Conservation (phyloP, 2,797 vertebrate genomes). For the Sebastes itinus region DNA sequence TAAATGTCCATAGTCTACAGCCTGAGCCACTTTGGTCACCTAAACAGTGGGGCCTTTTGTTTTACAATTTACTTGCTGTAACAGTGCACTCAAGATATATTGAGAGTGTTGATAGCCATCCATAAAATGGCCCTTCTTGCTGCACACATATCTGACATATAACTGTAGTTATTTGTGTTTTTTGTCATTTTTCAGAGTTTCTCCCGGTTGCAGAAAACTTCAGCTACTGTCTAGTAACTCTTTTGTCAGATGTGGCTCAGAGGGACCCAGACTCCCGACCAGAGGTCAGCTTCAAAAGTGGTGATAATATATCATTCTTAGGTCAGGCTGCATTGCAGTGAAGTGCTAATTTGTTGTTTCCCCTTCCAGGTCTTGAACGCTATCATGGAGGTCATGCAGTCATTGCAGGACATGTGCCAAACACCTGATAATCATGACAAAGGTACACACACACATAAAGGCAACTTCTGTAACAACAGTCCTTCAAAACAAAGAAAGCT, state of each 20-base stretch:
- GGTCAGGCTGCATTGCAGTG: background rate
- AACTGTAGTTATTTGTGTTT: background rate
- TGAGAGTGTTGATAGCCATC: background rate
- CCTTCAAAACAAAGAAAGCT: background rate
- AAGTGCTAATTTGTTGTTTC: constrained; percentile 8
- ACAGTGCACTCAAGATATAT: background rate
- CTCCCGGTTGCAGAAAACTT: constrained; percentile 96
- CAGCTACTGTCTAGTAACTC: constrained; percentile 94
- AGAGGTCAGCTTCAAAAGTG: constrained; percentile 81
- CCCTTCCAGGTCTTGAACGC: constrained; percentile 88
- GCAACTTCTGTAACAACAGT: background rate
- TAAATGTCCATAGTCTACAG: no score
- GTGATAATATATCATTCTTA: background rate
- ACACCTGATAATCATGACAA: constrained; percentile 92
- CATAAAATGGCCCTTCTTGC: background rate
- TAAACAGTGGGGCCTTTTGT: background rate
- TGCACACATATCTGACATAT: background rate
- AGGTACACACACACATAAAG: constrained; percentile 76
- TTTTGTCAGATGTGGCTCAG: constrained; percentile 93
- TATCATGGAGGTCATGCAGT: constrained; percentile 90
- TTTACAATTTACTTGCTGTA: constrained; percentile 14
- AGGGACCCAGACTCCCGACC: constrained; percentile 84
- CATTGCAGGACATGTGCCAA: constrained; percentile 92
- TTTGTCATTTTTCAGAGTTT: constrained; percentile 77
- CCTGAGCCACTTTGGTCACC: no score